Conservation (phyloP, 2,888 invertebrate species). For the Xylota segnis region DNA sequence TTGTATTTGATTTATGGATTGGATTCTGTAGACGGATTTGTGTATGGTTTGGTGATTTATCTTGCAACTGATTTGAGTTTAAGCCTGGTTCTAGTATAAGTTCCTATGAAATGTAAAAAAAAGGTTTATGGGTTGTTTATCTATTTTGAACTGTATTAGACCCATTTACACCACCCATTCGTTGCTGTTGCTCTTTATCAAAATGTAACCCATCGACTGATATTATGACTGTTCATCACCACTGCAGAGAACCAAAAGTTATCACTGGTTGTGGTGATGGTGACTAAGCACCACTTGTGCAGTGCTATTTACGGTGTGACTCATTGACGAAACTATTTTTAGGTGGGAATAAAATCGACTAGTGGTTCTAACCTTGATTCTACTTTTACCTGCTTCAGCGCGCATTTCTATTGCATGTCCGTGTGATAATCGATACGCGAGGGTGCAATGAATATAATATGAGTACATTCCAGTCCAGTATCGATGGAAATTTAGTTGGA, state of each 20-base stretch:
- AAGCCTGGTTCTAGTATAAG: not conserved
- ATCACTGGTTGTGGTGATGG: conserved; percentile 21
- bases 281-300: conserved; percentile 60
- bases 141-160: conserved; percentile 15
- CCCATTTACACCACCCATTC: not conserved
- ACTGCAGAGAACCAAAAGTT: conserved; percentile 9
- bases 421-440: conserved; percentile 42
- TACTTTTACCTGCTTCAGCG: conserved; percentile 48
- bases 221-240: not conserved
- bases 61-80: conserved; percentile 31
- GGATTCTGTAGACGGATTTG: conserved; percentile 36
- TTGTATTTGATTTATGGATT: conserved; percentile 64
- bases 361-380: conserved; percentile 59
- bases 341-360: conserved; percentile 3
- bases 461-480: conserved; percentile 22
- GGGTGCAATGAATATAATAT: conserved; percentile 7
- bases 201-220: conserved; percentile 17
- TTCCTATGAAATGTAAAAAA: conserved; percentile 40
- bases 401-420: conserved; percentile 38
- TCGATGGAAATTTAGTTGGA: not conserved
- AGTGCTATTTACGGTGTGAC: conserved; percentile 41
- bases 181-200: conserved; percentile 43
- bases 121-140: conserved; percentile 19
- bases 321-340: conserved; percentile 51
- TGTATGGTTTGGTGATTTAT: conserved; percentile 21